Percentiles rank a stretch among this genome's conserved stretches.
phyloP scores from a whole-genome alignment of 1,140 invertebrate species.

The Chrysomallon squamiferum region DNA sequence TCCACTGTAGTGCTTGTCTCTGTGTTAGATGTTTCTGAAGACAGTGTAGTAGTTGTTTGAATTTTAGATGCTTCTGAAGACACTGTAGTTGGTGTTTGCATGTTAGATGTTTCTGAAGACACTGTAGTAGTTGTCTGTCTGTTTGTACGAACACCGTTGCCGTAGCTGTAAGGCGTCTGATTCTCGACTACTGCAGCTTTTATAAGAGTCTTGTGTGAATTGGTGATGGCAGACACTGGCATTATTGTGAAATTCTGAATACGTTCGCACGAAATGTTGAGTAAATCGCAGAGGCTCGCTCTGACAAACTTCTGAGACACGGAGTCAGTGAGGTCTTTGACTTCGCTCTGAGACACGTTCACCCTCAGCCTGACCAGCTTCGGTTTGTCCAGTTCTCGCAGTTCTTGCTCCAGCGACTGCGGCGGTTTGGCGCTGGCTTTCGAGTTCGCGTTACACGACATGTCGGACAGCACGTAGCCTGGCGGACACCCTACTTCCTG shows the following conservation, averaged over 20 bases:
- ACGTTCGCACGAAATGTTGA: conserved; percentile 42
- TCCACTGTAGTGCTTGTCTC: too few species aligned
- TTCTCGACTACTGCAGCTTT: too few species aligned
- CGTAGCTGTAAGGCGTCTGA: too few species aligned
- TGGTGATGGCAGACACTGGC: not conserved
- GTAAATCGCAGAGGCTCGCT: conserved; percentile 19
- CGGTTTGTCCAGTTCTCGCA: not conserved
- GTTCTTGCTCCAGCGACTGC: not conserved
- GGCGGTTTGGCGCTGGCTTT: conserved; percentile 9
- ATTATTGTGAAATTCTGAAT: conserved; percentile 43
- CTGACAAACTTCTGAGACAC: conserved; percentile 25
- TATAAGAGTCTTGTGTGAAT: not conserved
- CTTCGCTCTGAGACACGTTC: conserved; percentile 27
- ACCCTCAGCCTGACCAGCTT: conserved; percentile 27
- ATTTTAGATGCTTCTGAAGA: too few species aligned
- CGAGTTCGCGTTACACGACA: conserved; percentile 10
- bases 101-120: too few species aligned
- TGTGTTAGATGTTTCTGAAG: too few species aligned
- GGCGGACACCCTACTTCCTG: not conserved
- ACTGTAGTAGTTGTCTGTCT: too few species aligned
- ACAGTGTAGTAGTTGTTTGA: too few species aligned
- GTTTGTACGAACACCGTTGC: too few species aligned
- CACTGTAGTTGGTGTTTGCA: too few species aligned
- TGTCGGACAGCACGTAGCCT: not conserved
- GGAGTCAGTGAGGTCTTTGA: conserved; percentile 15